These are phyloP conservation scores for Zaprionus davidi DNA, from an alignment of 1,140 invertebrate species.

Conservation along the genomic window DNA sequence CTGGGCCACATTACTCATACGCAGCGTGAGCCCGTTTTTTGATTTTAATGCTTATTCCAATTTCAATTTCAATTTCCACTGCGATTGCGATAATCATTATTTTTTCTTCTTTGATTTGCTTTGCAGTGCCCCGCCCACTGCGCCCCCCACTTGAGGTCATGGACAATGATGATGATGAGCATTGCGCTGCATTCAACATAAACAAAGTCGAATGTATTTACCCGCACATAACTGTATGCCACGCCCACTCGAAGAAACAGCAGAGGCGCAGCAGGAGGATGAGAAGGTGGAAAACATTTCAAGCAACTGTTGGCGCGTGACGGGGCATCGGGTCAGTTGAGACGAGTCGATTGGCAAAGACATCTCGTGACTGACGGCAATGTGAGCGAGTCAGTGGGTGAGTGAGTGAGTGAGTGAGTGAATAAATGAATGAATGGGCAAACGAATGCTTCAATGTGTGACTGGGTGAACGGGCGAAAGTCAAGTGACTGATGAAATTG, in stretches of 20 bases:
- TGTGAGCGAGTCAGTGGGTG: conserved; percentile 22
- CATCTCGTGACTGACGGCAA: conserved; percentile 51
- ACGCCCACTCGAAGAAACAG: not conserved
- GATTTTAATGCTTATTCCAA: conserved; percentile 14
- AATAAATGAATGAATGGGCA: conserved; percentile 1
- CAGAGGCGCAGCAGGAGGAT: not conserved
- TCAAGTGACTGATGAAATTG: conserved; percentile 48
- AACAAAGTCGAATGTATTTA: not conserved
- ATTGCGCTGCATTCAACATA: conserved; percentile 3
- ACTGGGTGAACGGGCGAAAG: conserved; percentile 12
- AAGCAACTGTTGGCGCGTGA: conserved; percentile 36
- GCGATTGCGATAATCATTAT: conserved; percentile 1
- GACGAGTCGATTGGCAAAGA: conserved; percentile 12
- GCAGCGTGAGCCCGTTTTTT: conserved; percentile 47
- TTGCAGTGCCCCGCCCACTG: not conserved
- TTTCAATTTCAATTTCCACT: conserved; percentile 27
- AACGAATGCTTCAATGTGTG: conserved; percentile 12
- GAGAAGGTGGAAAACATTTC: conserved; percentile 14
- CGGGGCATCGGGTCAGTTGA: conserved; percentile 30
- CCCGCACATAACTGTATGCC: not conserved
- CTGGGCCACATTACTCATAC: conserved; percentile 59
- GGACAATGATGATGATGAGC: not conserved
- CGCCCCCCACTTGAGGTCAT: not conserved
- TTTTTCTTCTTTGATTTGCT: not conserved
- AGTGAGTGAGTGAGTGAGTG: conserved; percentile 8